Evolutionary conservation across 2,888 invertebrate species (phyloP).

Genomic region (Oscheius sp.): DNA sequence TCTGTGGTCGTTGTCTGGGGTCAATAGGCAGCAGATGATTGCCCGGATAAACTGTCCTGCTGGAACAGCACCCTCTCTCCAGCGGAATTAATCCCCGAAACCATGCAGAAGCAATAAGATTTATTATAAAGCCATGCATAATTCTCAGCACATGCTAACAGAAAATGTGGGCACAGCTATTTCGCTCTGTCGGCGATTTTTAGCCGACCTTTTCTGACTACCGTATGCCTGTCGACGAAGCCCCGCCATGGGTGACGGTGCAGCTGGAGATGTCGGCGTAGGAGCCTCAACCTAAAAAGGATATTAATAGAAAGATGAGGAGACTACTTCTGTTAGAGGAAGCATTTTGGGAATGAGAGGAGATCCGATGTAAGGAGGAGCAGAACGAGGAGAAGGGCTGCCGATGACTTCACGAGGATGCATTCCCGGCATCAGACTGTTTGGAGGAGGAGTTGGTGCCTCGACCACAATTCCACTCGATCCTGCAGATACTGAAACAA

Average conservation of each 20-base stretch:
- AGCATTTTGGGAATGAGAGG: conserved; percentile 9
- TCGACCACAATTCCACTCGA: conserved; percentile 8
- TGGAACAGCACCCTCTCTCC: neutral
- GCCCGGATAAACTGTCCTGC: conserved; percentile 2
- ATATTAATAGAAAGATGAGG: neutral
- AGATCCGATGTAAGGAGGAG: conserved; percentile 18
- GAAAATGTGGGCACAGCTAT: conserved; percentile 54
- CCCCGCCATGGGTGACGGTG: conserved; percentile 38
- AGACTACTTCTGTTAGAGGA: conserved; percentile 26
- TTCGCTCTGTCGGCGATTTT: conserved; percentile 50
- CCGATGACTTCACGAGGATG: conserved; percentile 55
- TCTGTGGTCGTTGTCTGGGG: conserved; percentile 12
- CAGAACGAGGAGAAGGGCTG: conserved; percentile 51
- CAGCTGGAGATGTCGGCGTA: conserved; percentile 29
- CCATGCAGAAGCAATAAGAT: neutral
- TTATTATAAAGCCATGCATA: conserved; percentile 16
- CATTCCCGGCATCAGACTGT: conserved; percentile 16
- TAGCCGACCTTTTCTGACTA: conserved; percentile 42
- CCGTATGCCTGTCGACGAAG: conserved; percentile 47
- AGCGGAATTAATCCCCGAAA: neutral
- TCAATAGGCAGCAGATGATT: conserved; percentile 26
- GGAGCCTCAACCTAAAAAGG: conserved; percentile 35
- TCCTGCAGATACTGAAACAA: conserved; percentile 13
- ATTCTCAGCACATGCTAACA: conserved; percentile 53
- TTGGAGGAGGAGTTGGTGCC: conserved; percentile 35